phyloP scores from a whole-genome alignment of 2,113 vertebrate species.

The Antechinus stuartii region DNA sequence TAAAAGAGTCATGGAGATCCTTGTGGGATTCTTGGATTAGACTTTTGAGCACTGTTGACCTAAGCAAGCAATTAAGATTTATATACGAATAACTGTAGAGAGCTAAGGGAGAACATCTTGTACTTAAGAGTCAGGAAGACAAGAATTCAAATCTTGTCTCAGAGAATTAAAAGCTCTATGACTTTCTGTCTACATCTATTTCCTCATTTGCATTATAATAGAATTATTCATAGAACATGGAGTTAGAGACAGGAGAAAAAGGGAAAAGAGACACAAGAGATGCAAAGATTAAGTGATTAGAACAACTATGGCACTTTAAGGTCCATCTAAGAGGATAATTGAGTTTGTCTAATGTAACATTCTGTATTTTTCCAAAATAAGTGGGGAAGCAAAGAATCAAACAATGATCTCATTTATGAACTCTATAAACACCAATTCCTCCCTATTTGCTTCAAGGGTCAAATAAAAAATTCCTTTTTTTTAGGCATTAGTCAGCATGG shows the following conservation, averaged over 20 bases:
- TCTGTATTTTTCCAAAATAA: not conserved
- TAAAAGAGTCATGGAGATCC: not conserved
- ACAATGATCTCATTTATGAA: not conserved
- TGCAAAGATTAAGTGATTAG: not conserved
- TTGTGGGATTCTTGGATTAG: not conserved
- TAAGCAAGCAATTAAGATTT: not conserved
- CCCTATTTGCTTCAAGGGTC: not conserved
- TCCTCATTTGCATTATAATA: not conserved
- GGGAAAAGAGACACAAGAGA: not conserved
- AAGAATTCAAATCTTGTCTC: not conserved
- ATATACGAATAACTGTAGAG: not conserved
- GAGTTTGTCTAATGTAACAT: not conserved
- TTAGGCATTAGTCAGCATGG: not conserved
- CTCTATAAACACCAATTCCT: not conserved
- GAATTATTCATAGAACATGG: not conserved
- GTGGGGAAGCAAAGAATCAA: not conserved
- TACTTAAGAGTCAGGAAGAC: not conserved
- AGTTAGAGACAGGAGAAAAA: not conserved
- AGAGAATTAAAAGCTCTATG: not conserved
- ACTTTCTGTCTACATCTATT: not conserved
- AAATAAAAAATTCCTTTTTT: not conserved
- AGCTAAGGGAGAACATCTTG: not conserved
- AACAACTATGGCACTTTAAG: not conserved
- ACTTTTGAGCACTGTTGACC: not conserved
- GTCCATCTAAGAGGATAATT: not conserved